Evolutionary conservation across 2,888 invertebrate species (phyloP).

Genomic region (Dicyrtoma fusca): DNA sequence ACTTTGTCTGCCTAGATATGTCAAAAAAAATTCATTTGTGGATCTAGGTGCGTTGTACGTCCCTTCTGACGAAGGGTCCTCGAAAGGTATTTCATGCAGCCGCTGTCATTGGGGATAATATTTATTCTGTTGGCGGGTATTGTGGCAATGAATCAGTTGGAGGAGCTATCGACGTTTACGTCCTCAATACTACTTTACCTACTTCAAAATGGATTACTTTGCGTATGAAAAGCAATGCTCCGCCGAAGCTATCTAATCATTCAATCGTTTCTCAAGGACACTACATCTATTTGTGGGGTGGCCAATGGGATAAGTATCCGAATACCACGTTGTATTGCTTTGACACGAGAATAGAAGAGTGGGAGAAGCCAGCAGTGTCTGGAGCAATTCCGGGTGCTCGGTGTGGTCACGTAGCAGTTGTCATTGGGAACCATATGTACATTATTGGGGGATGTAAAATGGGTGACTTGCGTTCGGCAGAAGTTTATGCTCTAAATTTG

Average conservation of each 20-base stretch:
- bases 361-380: conserved; percentile 69
- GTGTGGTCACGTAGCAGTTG: conserved; percentile 89
- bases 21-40: no score
- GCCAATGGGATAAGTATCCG: conserved; percentile 81
- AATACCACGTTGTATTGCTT: conserved; percentile 82
- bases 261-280: conserved; percentile 80
- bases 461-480: conserved; percentile 76
- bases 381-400: conserved; percentile 78
- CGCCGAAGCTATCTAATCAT: conserved; percentile 88
- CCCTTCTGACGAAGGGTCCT: conserved; percentile 91
- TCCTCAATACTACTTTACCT: conserved; percentile 73
- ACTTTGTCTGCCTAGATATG: no score
- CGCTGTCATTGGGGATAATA: conserved; percentile 74
- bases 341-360: conserved; percentile 70
- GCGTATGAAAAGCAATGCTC: conserved; percentile 62
- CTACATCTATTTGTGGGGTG: conserved; percentile 88
- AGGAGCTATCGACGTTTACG: conserved; percentile 83
- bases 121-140: conserved; percentile 91
- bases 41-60: no score
- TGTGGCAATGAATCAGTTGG: conserved; percentile 77
- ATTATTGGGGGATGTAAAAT: conserved; percentile 90
- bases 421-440: conserved; percentile 70
- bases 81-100: conserved; percentile 88
- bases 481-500: conserved; percentile 75
- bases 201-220: conserved; percentile 62